Percentiles rank a stretch among this genome's conserved stretches.
Evolutionary conservation across 2,113 vertebrate species (phyloP).

Genomic region (Phrynocephalus versicolor): DNA sequence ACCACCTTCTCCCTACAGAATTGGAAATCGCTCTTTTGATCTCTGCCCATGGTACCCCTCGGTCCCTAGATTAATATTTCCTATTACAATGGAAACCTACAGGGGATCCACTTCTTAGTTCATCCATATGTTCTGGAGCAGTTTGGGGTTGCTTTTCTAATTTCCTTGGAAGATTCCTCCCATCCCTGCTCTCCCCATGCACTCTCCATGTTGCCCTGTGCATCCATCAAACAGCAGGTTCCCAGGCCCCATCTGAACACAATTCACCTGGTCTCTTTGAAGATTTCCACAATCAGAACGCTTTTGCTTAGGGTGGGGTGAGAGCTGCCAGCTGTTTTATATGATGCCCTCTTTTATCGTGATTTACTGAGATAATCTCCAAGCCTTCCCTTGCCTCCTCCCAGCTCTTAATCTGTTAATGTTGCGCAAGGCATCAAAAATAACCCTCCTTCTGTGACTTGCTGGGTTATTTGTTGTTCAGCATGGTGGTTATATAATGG

Average conservation of each 20-base stretch:
- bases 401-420: conserved; percentile 63
- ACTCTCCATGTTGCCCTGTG: conserved; percentile 57
- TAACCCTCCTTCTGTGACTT: conserved; percentile 35
- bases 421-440: conserved; percentile 50
- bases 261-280: conserved; percentile 62
- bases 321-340: conserved; percentile 64
- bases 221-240: conserved; percentile 37
- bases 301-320: conserved; percentile 52
- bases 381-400: conserved; percentile 19
- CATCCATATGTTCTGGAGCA: conserved; percentile 77
- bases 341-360: conserved; percentile 56
- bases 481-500: conserved; percentile 19
- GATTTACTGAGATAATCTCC: conserved; percentile 66
- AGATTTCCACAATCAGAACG: conserved; percentile 49
- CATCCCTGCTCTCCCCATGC: conserved; percentile 45
- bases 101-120: conserved; percentile 77
- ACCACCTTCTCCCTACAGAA: conserved; percentile 77
- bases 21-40: conserved; percentile 84
- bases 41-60: conserved; percentile 68
- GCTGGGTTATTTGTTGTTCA: conserved; percentile 46
- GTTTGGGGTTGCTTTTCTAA: conserved; percentile 50
- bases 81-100: conserved; percentile 84
- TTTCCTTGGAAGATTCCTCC: conserved; percentile 63
- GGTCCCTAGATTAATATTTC: conserved; percentile 83
- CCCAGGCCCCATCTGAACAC: conserved; percentile 18